phyloP scores from a whole-genome alignment of 1,140 invertebrate species.

The Heliconius congener region DNA sequence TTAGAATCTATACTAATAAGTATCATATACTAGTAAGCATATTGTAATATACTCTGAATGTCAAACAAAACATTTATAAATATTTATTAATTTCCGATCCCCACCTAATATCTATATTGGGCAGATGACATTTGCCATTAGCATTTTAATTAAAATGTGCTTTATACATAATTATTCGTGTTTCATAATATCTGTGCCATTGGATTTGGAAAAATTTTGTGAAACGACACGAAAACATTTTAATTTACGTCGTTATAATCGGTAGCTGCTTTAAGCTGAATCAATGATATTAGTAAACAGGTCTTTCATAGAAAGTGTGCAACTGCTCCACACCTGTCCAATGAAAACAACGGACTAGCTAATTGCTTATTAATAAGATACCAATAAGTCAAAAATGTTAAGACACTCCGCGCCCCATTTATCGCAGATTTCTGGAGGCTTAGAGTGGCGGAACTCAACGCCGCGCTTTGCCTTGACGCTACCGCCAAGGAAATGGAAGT shows the following conservation, averaged over 20 bases:
- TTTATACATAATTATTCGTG: slow-evolving; percentile 29
- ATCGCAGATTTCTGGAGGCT: too few species aligned
- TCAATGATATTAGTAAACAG: slow-evolving; percentile 35
- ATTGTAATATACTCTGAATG: not conserved
- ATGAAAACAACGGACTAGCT: slow-evolving; percentile 33
- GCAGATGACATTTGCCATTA: slow-evolving; percentile 26
- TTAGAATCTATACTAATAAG: slow-evolving; percentile 5
- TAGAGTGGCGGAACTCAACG: too few species aligned
- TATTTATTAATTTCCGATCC: slow-evolving; percentile 15
- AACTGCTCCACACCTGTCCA: slow-evolving; percentile 36
- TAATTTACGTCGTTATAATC: slow-evolving; percentile 40
- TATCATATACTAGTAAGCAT: not conserved
- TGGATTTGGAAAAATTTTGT: slow-evolving; percentile 32
- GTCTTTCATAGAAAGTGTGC: slow-evolving; percentile 39
- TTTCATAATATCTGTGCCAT: slow-evolving; percentile 26
- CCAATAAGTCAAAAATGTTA: slow-evolving; percentile 22
- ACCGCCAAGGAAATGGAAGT: too few species aligned
- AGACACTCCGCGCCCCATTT: too few species aligned
- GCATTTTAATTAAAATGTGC: slow-evolving; percentile 33
- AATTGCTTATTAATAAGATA: slow-evolving; percentile 40
- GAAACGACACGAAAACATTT: slow-evolving; percentile 32
- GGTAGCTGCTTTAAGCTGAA: slow-evolving; percentile 29
- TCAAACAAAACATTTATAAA: slow-evolving; percentile 2
- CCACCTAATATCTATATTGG: not conserved
- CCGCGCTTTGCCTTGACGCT: too few species aligned